Evolutionary conservation across 2,797 vertebrate species (phyloP), one percentile per base, ranked within the genome.

Genomic region (Zonotrichia albicollis): DNA sequence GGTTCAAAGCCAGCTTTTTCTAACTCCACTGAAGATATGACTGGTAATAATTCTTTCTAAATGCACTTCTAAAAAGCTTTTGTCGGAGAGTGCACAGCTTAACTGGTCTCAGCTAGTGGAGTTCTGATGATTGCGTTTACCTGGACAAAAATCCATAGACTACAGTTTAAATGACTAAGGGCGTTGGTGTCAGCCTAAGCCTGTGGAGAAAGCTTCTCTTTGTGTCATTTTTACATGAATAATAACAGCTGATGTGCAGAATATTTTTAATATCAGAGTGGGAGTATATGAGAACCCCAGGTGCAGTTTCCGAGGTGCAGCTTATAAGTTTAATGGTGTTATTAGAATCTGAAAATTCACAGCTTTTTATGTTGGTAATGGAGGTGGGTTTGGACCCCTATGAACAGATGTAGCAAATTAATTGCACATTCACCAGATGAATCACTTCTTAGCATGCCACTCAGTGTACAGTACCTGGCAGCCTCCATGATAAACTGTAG

Each of bases 261-360:
- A 77, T 81, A 94, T 95, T 94, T 95, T 96, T 95, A 95, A 96
- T 95, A 84, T 68, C 67, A 43, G 94, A 94, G 90, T 95, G 93
- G 95, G 95, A 96, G 95, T 94, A 93, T 90, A 84, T 94, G 92
- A 94, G 85, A 96, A 89, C 80, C 86, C 64, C 93, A 96, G 95
- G 81, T 95, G 80, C 86, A 65, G 57, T 84, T 95, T 93, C 88
- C 2, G 65, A 95, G 88, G 88, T 95, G 61, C 80, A 90, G 80
- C 80, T 90, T 70, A 16, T 61, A 80, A 79, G 60, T 81, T 84
- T 89, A 86, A 84, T 36, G 65, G 64, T 67, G 80, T 53, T 90
- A 76, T 89, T 50, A 92, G 74, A 84, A 95, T 82, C 64, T 93
- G 90, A 93, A 96, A 90, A 95, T 90, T 84, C 43, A 45, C 89